These are phyloP conservation scores for Gasteruption jaculator DNA, from an alignment of 2,888 invertebrate genomes.

Conservation along the genomic window DNA sequence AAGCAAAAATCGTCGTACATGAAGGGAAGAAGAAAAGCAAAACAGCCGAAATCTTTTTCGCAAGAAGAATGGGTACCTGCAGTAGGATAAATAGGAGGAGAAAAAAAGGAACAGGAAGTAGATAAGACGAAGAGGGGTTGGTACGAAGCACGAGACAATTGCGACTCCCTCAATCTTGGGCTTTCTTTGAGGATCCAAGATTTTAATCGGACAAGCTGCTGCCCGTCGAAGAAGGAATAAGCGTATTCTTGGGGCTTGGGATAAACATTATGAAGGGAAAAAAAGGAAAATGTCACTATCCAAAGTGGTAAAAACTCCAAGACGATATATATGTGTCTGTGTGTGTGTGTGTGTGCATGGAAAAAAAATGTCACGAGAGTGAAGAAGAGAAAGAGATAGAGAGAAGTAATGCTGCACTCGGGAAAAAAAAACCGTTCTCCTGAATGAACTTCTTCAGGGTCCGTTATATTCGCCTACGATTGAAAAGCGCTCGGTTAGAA, in stretches of 20 bases:
- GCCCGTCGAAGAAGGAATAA: too few species aligned
- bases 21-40: conserved; percentile 13
- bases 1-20: conserved; percentile 6
- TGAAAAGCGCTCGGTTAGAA: conserved; percentile 52
- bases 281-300: conserved; percentile 21
- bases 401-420: conserved; percentile 9
- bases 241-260: too few species aligned
- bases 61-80: too few species aligned
- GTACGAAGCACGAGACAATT: conserved; percentile 24
- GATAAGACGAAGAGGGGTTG: conserved; percentile 24
- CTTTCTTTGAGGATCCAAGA: conserved; percentile 26
- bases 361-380: conserved; percentile 16
- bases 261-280: conserved; percentile 11
- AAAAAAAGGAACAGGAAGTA: conserved; percentile 31
- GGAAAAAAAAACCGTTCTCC: conserved; percentile 18
- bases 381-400: conserved; percentile 22
- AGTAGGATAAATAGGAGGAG: too few species aligned
- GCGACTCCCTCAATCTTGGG: conserved; percentile 15
- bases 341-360: not conserved
- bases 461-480: conserved; percentile 52
- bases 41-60: conserved; percentile 16
- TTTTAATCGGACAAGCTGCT: conserved; percentile 27
- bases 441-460: conserved; percentile 40
- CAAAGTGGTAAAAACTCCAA: conserved; percentile 19
- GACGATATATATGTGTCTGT: not conserved